Evolutionary conservation across 2,797 vertebrate species (phyloP), one percentile per base, ranked within the genome.

Genomic region (Chaetophractus vellerosus): DNA sequence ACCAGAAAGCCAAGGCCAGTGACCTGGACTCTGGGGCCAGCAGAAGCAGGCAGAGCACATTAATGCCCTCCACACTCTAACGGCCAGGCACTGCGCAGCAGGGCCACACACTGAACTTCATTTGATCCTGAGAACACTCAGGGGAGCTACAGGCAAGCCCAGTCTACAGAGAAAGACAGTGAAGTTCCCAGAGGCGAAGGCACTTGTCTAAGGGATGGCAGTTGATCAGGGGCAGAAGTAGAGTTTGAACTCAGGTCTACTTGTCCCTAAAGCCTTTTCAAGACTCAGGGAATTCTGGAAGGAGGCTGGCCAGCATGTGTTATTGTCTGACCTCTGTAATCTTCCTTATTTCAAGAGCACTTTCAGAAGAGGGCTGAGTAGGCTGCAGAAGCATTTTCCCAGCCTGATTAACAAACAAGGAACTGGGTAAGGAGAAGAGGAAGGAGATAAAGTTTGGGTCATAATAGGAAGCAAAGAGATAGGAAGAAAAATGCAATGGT

Each of bases 11-110:
- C 71, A 9, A 66, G 19, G 31, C 16, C 9, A 10, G 38, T 33
- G 12, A 36, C 38, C 61, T 41, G 9, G 1, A 38, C 6, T 0
- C 8, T 2, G 23, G 5, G 15, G 45, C 31, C 68, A 52, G 31
- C 52, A 36, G 82, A 10, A 9, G 28, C 57, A 50, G 61, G 76
- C 94, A 80, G 2, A 78, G 59, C 2, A 7, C 4, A 12, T 7
- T n/a, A 38, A 21, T 11, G 9, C 33, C 45, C 31, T 28, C 28
- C 21, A 41, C 0, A 0, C 6, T 38, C 9, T 45, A 21, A 36
- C 0, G 33, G 41, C 19, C n/a, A 57, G 61, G 28, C 9, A 15
- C 0, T 0, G 5, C 36, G 59, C 0, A 0, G 82, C 57, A 26
- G 15, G 0, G 0, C 4, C 24, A 9, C 16, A 19, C 15, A 2